These are phyloP conservation scores for Chlorops oryzae DNA, from an alignment of 1,140 invertebrate species.

Conservation along the genomic window DNA sequence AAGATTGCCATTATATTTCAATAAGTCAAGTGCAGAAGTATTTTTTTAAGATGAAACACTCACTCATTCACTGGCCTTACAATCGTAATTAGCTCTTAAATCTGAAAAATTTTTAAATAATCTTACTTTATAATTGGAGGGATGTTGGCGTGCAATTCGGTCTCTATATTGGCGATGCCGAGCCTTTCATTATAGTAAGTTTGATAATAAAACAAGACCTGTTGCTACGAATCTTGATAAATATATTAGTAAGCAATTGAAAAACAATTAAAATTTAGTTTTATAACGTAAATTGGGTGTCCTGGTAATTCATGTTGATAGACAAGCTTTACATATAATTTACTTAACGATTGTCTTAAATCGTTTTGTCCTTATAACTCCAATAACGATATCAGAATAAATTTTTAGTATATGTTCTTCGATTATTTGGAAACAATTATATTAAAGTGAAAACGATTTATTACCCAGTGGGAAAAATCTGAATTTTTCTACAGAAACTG, in stretches of 20 bases:
- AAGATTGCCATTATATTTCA: background rate
- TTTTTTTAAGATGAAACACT: slow-evolving; percentile 2
- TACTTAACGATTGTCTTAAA: no score
- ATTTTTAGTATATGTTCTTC: background rate
- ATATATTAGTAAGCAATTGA: background rate
- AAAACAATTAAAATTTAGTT: slow-evolving; percentile 3
- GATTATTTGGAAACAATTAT: background rate
- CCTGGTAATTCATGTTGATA: background rate
- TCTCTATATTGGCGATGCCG: slow-evolving; percentile 46
- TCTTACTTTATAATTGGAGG: slow-evolving; percentile 36
- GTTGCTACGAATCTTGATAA: background rate
- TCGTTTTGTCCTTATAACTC: background rate
- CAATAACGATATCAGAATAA: background rate
- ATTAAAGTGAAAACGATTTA: background rate
- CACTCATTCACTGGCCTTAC: no score
- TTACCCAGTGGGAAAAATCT: no score
- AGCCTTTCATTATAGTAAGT: slow-evolving; percentile 46
- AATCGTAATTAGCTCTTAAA: no score
- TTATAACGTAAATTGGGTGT: background rate
- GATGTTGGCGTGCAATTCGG: slow-evolving; percentile 46
- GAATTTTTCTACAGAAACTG: no score
- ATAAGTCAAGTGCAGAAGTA: background rate
- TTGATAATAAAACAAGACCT: slow-evolving; percentile 12
- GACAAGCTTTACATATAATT: background rate
- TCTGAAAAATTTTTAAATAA: slow-evolving; percentile 11